A percentile compares a stretch with the other conserved stretches of the same genome.
Evolutionary conservation across 1,140 invertebrate species (phyloP).

Genomic region (Samia ricini): DNA sequence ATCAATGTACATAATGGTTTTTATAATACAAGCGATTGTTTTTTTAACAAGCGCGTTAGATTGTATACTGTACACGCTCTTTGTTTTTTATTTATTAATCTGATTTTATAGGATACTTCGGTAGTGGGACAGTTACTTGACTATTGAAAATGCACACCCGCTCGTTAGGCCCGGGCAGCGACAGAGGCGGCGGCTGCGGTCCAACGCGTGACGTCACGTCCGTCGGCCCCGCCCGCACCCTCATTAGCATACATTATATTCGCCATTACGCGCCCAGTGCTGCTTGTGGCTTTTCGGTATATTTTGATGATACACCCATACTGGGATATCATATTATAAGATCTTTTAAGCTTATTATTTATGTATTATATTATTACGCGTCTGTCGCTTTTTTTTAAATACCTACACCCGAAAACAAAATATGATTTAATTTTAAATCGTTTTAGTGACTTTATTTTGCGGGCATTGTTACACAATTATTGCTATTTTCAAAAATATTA

Average conservation of each 20-base stretch:
- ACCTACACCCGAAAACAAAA: not conserved
- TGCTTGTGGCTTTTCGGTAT: constrained; percentile 60
- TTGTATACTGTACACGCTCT: not conserved
- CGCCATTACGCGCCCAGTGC: constrained; percentile 61
- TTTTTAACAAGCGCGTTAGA: too few species aligned
- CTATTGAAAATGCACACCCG: constrained; percentile 72
- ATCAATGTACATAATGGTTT: too few species aligned
- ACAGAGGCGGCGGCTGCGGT: constrained; percentile 54
- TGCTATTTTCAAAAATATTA: too few species aligned
- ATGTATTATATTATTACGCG: not conserved
- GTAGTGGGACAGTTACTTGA: constrained; percentile 33
- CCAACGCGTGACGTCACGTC: constrained; percentile 73
- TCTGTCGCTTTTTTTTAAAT: not conserved
- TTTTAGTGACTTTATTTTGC: not conserved
- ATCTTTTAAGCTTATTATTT: not conserved
- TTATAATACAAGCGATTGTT: not conserved
- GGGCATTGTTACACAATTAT: too few species aligned
- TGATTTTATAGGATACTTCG: not conserved
- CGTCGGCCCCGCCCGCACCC: constrained; percentile 55
- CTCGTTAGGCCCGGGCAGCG: constrained; percentile 61
- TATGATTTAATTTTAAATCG: not conserved
- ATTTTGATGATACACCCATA: constrained; percentile 51
- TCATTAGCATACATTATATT: constrained; percentile 77
- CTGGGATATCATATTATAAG: constrained; percentile 21
- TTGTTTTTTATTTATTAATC: not conserved